These are phyloP conservation scores for Acanthacorydalis orientalis DNA, from an alignment of 2,888 invertebrate genomes.

Conservation along the genomic window DNA sequence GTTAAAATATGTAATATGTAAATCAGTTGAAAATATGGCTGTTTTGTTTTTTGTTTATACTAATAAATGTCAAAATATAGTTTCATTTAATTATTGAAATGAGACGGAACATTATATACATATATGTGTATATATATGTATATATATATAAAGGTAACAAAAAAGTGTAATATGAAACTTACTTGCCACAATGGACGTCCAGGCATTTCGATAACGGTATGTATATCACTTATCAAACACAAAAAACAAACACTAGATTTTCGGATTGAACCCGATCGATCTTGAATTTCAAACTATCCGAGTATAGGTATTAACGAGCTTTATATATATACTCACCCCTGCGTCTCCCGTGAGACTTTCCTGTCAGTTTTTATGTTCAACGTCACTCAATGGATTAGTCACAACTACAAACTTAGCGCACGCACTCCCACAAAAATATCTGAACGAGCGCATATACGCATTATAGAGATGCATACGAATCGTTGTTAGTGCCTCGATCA, in stretches of 20 bases:
- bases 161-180: conserved; percentile 15
- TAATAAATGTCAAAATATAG: neutral
- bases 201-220: conserved; percentile 37
- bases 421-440: neutral
- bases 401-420: neutral
- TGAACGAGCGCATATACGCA: too few relatives aligned
- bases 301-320: neutral
- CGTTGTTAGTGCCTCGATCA: too few relatives aligned
- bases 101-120: too few relatives aligned
- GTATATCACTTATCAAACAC: neutral
- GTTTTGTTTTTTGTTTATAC: neutral
- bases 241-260: neutral
- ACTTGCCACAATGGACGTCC: conserved; percentile 67
- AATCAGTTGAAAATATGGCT: too few relatives aligned
- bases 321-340: neutral
- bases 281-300: neutral
- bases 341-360: neutral
- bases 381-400: neutral
- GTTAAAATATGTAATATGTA: too few relatives aligned
- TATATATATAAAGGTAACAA: neutral
- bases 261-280: neutral
- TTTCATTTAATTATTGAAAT: neutral
- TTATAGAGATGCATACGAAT: too few relatives aligned
- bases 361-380: neutral
- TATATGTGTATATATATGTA: too few relatives aligned